phyloP scores from a whole-genome alignment of 2,888 invertebrate species.

The Drosophila kuntzei region DNA sequence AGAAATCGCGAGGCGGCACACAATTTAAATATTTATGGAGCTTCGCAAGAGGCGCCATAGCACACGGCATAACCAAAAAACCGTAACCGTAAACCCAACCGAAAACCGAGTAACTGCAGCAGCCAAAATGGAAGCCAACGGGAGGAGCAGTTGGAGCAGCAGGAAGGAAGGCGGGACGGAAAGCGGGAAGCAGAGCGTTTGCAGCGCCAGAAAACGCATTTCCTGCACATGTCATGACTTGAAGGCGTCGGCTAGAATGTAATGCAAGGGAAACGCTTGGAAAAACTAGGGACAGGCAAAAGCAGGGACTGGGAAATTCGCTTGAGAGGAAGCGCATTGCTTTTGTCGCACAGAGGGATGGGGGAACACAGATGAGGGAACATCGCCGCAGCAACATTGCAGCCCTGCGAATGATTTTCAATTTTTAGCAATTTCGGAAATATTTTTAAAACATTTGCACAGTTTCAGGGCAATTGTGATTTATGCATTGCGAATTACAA shows the following conservation, averaged over 20 bases:
- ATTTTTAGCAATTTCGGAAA: conserved; percentile 8
- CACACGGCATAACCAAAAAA: conserved; percentile 79
- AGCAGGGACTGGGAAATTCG: background rate
- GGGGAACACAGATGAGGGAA: conserved; percentile 3
- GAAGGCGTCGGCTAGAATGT: conserved; percentile 46
- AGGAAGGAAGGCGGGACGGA: background rate
- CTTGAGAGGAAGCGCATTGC: conserved; percentile 16
- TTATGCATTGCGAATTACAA: conserved; percentile 15
- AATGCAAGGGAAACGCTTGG: background rate
- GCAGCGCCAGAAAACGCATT: conserved; percentile 74
- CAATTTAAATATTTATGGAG: conserved; percentile 83
- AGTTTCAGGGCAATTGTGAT: conserved; percentile 24
- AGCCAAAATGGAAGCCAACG: conserved; percentile 16
- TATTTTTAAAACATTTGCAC: conserved; percentile 15
- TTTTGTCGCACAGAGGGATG: background rate
- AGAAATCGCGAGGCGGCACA: conserved; percentile 65
- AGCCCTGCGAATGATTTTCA: conserved; percentile 7
- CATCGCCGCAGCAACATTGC: conserved; percentile 3
- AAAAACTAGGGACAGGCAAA: background rate
- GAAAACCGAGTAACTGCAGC: conserved; percentile 62
- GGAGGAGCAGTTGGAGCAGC: background rate
- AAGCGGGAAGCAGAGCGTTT: conserved; percentile 26
- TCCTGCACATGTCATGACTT: conserved; percentile 78
- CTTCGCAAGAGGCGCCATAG: conserved; percentile 58
- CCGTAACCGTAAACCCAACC: conserved; percentile 76